Evolutionary conservation across 1,140 invertebrate genomes (phyloP), one percentile per base, ranked within the genome.

Genomic region (Cotesia typhae): DNA sequence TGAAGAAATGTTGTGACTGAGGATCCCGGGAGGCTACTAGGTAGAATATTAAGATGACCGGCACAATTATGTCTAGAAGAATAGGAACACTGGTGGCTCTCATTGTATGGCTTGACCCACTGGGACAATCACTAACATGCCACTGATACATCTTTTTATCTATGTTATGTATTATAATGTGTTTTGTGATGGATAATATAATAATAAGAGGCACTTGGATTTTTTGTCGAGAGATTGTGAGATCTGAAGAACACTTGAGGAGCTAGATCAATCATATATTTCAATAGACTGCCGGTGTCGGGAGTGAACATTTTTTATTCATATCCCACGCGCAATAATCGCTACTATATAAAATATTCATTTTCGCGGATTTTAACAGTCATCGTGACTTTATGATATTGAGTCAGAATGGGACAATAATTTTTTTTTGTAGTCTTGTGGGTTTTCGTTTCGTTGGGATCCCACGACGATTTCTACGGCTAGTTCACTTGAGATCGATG

Each of bases 241-340:
- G 41, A 47, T 47, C 41, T 20, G 51, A 51, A 51, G 37, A 10
- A 67, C 52, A 67, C 28, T 67, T 36, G 14, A 20, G 28, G 57
- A 12, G 41, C 41, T 10, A 14, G 68, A 70, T 70, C 68, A 70
- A 70, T 70, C 68, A 70, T 52, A 28, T 28, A 28, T 70, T 63
- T 70, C 59, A 53, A 70, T 70, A 63, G 35, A 61, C 57, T 70
- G 3, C 4, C 35, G 52, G 17, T 68, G 67, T 68, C 53, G 41
- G 20, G 55, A 47, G 51, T 65, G 7, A 14, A 65, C 7, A 14
- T 51, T n/a, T 65, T 4, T 20, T 28, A 65, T 65, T 47, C 20
- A 51, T 1, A 65, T 7, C 41, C 35, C 17, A 17, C 12, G 17
- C 20, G 41, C 41, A 47, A 47, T 47, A 51, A 51, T 20, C 12